phyloP scores from a whole-genome alignment of 1,140 invertebrate genomes.

The Neodiprion fabricii region DNA sequence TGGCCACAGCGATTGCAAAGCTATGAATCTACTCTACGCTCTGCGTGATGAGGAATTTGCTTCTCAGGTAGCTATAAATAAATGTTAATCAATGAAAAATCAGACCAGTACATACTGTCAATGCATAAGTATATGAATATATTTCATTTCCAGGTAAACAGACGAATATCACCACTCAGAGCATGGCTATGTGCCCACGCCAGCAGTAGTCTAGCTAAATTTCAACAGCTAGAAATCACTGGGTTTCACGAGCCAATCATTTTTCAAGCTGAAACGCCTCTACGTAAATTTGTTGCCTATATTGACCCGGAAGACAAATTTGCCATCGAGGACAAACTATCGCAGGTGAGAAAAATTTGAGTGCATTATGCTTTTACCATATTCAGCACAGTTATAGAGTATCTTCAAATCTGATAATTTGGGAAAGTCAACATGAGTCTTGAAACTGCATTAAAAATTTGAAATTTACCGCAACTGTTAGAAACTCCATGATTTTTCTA shows the following conservation, averaged over 20 bases:
- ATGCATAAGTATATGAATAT: neutral
- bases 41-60: conserved; percentile 79
- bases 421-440: too few species aligned
- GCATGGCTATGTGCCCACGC: conserved; percentile 93
- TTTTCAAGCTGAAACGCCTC: conserved; percentile 85
- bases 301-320: conserved; percentile 95
- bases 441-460: too few species aligned
- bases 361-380: conserved; percentile 2
- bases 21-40: conserved; percentile 91
- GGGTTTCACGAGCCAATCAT: conserved; percentile 78
- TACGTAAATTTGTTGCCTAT: conserved; percentile 88
- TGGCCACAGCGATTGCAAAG: conserved; percentile 97
- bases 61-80: conserved; percentile 64
- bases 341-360: conserved; percentile 71
- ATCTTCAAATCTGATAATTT: neutral
- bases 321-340: conserved; percentile 88
- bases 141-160: conserved; percentile 69
- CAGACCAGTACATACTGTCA: neutral
- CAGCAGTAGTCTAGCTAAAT: conserved; percentile 80
- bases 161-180: conserved; percentile 85
- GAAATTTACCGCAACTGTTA: too few species aligned
- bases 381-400: conserved; percentile 6
- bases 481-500: too few species aligned
- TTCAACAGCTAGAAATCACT: conserved; percentile 74
- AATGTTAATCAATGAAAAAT: conserved; percentile 2